Base-by-base conservation (phyloP, 37 sponge, comb jelly and placozoan species). In the Crambe crambe region DNA sequence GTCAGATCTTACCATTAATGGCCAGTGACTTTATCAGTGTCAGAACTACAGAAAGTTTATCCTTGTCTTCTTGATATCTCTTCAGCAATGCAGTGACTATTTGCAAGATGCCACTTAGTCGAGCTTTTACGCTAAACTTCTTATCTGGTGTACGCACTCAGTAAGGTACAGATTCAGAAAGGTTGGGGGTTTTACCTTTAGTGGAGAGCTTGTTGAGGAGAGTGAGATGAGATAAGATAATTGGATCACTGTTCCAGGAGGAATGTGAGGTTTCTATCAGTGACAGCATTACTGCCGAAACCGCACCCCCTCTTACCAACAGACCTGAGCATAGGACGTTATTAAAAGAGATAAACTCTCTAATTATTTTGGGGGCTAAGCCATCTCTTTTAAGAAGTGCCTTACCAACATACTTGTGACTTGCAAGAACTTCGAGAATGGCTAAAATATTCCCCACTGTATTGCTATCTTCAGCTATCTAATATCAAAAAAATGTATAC, bases 51-150 rank as follows among this genome's bases (percentile, higher is more conserved):
- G 37, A 0, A 0, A 72, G 65, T 8, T 58, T 23, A 18, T 65
- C 27, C 25, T 75, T 43, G 34, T 84, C 61, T 58, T 6, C 60
- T 22, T 56, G 65, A 66, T 41, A 25, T 10, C 43, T 31, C 42
- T 84, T 84, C 70, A 84, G 67, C 10, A 84, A 70, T n/a, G 43
- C 62, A 17, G 70, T 31, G n/a, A 42, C 68, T 12, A 76, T 58
- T 38, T 79, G 86, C 2, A 91, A 42, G 10, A 76, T 58, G 0
- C 89, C 89, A 75, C 65, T 62, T 41, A 89, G 79, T 31, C 94
- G 47, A 20, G 89, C 94, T 74, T 93, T 93, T 38, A 89, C 29
- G 0, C 86, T 75, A 73, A 93, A 82, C 65, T 77, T 80, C 76
- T 81, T 89, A 56, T 89, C 94, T 93, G 72, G 12, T 43, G 4